phyloP scores from a whole-genome alignment of 2,797 vertebrate genomes.

The Psittacula derbiana region DNA sequence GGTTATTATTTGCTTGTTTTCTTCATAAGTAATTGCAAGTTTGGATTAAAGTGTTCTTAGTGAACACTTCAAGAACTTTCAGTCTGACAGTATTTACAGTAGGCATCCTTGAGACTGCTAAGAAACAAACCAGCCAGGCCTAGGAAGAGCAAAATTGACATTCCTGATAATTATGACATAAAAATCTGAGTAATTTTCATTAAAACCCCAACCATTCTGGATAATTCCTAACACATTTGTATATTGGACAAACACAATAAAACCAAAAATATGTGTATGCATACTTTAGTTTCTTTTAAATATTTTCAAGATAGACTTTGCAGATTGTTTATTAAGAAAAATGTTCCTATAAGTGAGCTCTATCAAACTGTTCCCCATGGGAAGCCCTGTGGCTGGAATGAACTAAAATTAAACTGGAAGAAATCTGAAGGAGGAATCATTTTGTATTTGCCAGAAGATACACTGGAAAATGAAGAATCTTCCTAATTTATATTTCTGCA shows the following conservation, averaged over 20 bases:
- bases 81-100: neutral
- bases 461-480: neutral
- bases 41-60: neutral
- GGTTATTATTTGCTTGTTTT: neutral
- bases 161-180: neutral
- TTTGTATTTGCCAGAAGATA: neutral
- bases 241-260: neutral
- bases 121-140: neutral
- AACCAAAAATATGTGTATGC: neutral
- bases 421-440: neutral
- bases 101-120: neutral
- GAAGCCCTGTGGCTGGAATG: neutral
- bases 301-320: neutral
- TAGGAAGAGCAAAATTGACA: neutral
- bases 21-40: neutral
- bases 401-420: conserved; percentile 12
- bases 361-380: neutral
- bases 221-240: neutral
- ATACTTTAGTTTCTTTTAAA: neutral
- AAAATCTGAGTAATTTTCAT: neutral
- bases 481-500: neutral
- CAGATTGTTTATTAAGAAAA: neutral
- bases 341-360: neutral
- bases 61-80: neutral
- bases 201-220: neutral